phyloP scores from a whole-genome alignment of 2,797 vertebrate genomes.

The Emydoidea blandingii region DNA sequence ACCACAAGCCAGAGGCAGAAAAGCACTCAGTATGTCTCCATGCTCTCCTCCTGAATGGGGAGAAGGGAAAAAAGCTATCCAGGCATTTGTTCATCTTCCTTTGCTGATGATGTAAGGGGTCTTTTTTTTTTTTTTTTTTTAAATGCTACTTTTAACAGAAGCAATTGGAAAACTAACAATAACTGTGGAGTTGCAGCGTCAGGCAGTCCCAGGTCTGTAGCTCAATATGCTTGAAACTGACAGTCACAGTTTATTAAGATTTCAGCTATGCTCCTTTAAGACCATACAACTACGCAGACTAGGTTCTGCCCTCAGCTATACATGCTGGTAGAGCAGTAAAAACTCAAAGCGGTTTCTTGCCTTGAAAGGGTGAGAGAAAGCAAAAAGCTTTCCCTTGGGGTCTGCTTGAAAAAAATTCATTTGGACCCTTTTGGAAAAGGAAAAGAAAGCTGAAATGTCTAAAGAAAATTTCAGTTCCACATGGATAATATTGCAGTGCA shows the following conservation, averaged over 20 bases:
- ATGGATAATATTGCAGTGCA: background rate
- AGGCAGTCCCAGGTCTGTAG: background rate
- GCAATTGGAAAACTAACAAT: conserved; percentile 3
- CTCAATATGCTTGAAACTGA: background rate
- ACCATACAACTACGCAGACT: background rate
- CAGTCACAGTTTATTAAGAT: conserved; percentile 4
- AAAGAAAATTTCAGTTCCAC: conserved; percentile 1
- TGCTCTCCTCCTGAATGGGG: accelerated
- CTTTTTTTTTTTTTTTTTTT: background rate
- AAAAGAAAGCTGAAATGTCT: conserved; percentile 4
- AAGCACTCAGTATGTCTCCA: too few species aligned
- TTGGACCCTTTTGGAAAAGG: background rate
- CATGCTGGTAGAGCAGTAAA: background rate
- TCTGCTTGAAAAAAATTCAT: background rate
- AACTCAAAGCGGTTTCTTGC: background rate
- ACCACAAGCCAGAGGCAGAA: background rate
- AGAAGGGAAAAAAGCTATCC: background rate
- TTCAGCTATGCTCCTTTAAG: background rate
- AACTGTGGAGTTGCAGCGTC: background rate
- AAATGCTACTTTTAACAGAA: background rate
- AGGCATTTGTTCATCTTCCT: background rate
- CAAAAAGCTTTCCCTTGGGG: background rate
- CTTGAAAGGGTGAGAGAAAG: conserved; percentile 11
- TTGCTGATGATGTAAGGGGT: background rate
- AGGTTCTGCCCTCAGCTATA: background rate